Evolutionary conservation across 2,797 vertebrate species (phyloP).

Genomic region (Premnoplex brunnescens): DNA sequence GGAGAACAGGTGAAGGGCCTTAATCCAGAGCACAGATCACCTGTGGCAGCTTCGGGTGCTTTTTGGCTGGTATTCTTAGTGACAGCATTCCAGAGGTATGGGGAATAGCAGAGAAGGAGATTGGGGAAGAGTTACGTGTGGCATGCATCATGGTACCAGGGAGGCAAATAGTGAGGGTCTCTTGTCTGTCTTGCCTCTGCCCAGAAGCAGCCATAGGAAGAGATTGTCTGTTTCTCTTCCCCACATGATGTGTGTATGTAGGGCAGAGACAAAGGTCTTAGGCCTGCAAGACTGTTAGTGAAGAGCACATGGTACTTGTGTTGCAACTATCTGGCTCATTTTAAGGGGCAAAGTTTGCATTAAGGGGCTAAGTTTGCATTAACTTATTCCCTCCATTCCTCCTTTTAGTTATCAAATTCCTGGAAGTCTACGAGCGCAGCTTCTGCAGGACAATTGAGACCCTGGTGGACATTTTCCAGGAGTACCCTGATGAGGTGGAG

Average conservation of each 20-base stretch:
- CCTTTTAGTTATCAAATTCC: conserved; percentile 88
- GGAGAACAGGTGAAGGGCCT: background rate
- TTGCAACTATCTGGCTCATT: conserved; percentile 31
- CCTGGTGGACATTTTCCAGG: conserved; percentile 95
- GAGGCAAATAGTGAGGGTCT: background rate
- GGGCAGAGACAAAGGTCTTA: background rate
- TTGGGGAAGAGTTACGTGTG: background rate
- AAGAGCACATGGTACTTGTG: conserved; percentile 11
- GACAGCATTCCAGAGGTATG: background rate
- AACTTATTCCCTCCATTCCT: conserved; percentile 35
- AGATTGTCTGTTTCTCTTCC: background rate
- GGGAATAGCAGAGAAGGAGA: background rate
- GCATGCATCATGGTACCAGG: background rate
- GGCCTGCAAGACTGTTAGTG: background rate
- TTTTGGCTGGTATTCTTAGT: background rate
- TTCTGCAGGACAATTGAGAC: conserved; percentile 91
- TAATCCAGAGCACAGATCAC: background rate
- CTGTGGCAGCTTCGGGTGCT: background rate
- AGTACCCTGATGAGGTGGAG: conserved; percentile 95
- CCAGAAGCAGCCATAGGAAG: background rate
- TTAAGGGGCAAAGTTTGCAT: background rate
- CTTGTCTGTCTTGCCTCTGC: background rate
- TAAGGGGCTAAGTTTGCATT: conserved; percentile 20
- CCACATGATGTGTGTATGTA: background rate
- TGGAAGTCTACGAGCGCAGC: conserved; percentile 93